These are phyloP conservation scores for Achlya flavicornis DNA, from an alignment of 2,888 invertebrate species.

Conservation along the genomic window DNA sequence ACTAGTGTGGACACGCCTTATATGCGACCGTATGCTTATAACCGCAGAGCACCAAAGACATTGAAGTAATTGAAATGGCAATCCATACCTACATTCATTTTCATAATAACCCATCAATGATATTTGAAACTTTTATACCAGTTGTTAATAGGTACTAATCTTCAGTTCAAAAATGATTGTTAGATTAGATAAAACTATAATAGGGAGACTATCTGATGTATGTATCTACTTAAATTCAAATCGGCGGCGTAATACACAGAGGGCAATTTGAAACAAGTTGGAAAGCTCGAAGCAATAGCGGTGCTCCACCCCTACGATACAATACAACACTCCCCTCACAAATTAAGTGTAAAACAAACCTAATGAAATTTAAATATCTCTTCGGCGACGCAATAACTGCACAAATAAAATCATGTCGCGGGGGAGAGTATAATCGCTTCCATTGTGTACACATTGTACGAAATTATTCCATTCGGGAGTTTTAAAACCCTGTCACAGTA, in stretches of 20 bases:
- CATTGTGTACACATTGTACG: conserved; percentile 78
- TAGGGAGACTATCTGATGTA: conserved; percentile 70
- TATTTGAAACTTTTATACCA: conserved; percentile 40
- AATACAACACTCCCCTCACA: conserved; percentile 76
- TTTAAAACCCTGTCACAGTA: conserved; percentile 66
- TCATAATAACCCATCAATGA: conserved; percentile 16
- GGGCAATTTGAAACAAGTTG: conserved; percentile 70
- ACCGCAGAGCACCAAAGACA: not conserved
- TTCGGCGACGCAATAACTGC: conserved; percentile 79
- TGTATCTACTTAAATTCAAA: conserved; percentile 77
- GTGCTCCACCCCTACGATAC: conserved; percentile 73
- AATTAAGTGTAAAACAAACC: conserved; percentile 85
- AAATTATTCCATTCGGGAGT: conserved; percentile 56
- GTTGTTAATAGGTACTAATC: conserved; percentile 55
- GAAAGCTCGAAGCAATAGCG: conserved; percentile 65
- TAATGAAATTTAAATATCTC: conserved; percentile 84
- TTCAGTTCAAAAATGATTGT: conserved; percentile 61
- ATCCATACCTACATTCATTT: not conserved
- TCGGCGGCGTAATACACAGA: conserved; percentile 66
- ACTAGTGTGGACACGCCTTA: conserved; percentile 29
- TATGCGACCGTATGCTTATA: conserved; percentile 14
- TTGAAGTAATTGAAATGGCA: not conserved
- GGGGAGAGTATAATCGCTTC: conserved; percentile 79
- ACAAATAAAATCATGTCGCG: conserved; percentile 82
- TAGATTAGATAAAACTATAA: conserved; percentile 56